These are phyloP conservation scores for Pinctada fucata DNA, from an alignment of 2,888 invertebrate species.

Conservation along the genomic window DNA sequence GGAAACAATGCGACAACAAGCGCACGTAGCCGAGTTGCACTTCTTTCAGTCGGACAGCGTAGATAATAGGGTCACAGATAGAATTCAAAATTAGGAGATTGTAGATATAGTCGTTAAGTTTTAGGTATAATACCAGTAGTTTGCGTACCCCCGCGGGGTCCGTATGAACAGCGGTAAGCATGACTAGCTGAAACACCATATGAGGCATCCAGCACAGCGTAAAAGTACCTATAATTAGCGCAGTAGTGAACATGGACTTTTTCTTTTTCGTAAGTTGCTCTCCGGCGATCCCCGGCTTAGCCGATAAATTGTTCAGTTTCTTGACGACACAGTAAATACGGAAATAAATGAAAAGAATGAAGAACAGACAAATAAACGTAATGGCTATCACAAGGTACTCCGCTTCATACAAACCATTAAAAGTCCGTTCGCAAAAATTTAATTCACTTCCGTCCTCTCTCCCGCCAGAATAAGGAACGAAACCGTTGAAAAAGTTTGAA, in stretches of 20 bases:
- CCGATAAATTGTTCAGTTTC: neutral
- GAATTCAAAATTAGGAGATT: slow-evolving; percentile 14
- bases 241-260: slow-evolving; percentile 9
- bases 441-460: neutral
- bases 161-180: slow-evolving; percentile 6
- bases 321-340: slow-evolving; percentile 4
- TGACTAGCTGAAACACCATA: slow-evolving; percentile 15
- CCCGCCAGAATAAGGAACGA: neutral
- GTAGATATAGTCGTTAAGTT: slow-evolving; percentile 9
- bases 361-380: neutral
- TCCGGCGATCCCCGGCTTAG: neutral
- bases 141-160: neutral
- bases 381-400: slow-evolving; percentile 13
- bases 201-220: slow-evolving; percentile 6
- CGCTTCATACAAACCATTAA: slow-evolving; percentile 6
- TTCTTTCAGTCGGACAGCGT: slow-evolving; percentile 15
- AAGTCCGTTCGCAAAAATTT: slow-evolving; percentile 5
- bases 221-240: slow-evolving; percentile 14
- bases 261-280: neutral
- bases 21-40: slow-evolving; percentile 15
- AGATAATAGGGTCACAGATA: slow-evolving; percentile 19
- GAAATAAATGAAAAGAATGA: slow-evolving; percentile 9
- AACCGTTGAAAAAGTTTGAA: slow-evolving; percentile 18
- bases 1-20: slow-evolving; percentile 18
- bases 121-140: neutral